These are phyloP conservation scores for Tetranychus truncatus DNA, from an alignment of 2,888 invertebrate genomes.

Conservation along the genomic window DNA sequence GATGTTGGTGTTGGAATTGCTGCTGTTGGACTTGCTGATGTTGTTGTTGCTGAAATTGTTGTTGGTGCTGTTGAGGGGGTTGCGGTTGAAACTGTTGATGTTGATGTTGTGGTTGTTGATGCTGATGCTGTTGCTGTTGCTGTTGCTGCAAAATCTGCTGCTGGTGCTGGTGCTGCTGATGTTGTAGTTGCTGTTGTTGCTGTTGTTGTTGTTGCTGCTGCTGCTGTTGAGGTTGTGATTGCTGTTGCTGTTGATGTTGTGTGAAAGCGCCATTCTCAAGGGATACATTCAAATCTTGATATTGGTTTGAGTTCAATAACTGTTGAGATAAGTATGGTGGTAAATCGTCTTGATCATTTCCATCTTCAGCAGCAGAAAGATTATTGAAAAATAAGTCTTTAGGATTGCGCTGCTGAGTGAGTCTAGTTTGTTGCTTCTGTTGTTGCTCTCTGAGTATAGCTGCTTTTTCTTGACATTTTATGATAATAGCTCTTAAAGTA, in stretches of 20 bases:
- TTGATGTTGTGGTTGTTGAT: conserved; percentile 32
- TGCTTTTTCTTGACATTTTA: conserved; percentile 32
- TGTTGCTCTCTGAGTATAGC: conserved; percentile 18
- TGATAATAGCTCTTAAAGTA: conserved; percentile 66
- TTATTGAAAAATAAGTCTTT: conserved; percentile 24
- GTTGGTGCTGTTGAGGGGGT: background rate
- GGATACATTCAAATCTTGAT: background rate
- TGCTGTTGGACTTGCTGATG: background rate
- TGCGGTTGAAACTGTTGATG: conserved; percentile 9
- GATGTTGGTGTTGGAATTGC: conserved; percentile 14
- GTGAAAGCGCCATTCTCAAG: background rate
- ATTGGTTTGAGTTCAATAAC: conserved; percentile 8
- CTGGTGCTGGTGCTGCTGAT: background rate
- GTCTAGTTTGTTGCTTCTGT: conserved; percentile 13
- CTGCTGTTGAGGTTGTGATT: background rate
- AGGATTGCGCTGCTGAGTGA: conserved; percentile 16
- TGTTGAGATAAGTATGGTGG: conserved; percentile 17
- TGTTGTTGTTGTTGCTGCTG: background rate
- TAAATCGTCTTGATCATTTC: conserved; percentile 11
- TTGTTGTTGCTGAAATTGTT: background rate
- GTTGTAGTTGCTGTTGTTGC: conserved; percentile 18
- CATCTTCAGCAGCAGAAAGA: background rate
- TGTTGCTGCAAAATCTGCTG: conserved; percentile 29
- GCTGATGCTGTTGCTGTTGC: conserved; percentile 44
- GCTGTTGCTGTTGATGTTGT: background rate